phyloP scores from a whole-genome alignment of 2,888 invertebrate species.

The Drosophila basisetae region DNA sequence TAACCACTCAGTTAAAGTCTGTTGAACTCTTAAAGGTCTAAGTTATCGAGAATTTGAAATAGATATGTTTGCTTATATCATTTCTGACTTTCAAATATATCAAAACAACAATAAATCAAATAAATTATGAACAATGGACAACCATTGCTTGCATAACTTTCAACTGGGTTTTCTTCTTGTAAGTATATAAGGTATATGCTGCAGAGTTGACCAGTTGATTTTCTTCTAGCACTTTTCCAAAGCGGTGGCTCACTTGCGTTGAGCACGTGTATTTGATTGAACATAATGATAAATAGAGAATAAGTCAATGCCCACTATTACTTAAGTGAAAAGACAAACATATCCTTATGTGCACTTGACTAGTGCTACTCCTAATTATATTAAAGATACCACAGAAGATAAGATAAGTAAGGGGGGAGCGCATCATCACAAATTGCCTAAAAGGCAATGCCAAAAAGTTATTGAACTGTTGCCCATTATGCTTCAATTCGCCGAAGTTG shows the following conservation, averaged over 20 bases:
- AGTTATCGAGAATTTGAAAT: neutral
- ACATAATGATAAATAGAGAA: neutral
- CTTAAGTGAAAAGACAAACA: conserved; percentile 7
- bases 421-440: conserved; percentile 32
- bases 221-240: neutral
- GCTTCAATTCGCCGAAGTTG: conserved; percentile 75
- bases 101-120: neutral
- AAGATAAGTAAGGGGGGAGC: conserved; percentile 2
- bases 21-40: conserved; percentile 33
- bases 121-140: neutral
- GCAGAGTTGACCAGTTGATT: neutral
- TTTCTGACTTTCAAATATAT: neutral
- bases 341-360: conserved; percentile 25
- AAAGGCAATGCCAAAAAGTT: conserved; percentile 76
- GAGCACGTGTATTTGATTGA: neutral
- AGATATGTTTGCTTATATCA: neutral
- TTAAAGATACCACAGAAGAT: conserved; percentile 39
- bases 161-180: neutral
- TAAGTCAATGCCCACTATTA: conserved; percentile 1
- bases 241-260: neutral
- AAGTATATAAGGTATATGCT: neutral
- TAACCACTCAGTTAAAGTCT: conserved; percentile 30
- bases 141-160: neutral
- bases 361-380: conserved; percentile 39
- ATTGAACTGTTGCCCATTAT: conserved; percentile 83